Conservation (phyloP, 1,140 invertebrate species). For the Drosophila persimilis region DNA sequence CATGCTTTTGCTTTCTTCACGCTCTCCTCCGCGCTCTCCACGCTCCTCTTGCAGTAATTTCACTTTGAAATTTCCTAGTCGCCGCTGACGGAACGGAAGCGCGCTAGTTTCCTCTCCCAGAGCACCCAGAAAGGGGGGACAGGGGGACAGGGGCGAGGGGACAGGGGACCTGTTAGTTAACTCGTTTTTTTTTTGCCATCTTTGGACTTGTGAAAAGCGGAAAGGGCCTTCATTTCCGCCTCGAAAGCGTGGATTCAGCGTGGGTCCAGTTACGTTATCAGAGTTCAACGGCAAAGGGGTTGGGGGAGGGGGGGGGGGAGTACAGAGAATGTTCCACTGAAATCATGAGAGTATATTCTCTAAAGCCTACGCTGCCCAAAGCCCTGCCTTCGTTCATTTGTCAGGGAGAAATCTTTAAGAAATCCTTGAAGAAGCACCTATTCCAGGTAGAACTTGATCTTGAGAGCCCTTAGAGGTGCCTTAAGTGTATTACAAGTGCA, state of each 20-base stretch:
- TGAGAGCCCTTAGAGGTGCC: too few species aligned
- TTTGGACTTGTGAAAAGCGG: conserved; percentile 68
- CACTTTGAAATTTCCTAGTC: conserved; percentile 75
- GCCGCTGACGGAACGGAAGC: conserved; percentile 56
- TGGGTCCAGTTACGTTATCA: conserved; percentile 4
- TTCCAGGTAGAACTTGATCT: too few species aligned
- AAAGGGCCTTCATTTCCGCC: conserved; percentile 76
- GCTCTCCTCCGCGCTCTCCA: conserved; percentile 13
- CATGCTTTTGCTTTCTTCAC: conserved; percentile 71
- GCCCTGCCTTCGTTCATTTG: too few species aligned
- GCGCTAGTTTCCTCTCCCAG: conserved; percentile 52
- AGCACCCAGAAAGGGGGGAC: too few species aligned
- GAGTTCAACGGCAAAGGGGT: background rate
- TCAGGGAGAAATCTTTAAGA: too few species aligned
- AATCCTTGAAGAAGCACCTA: too few species aligned
- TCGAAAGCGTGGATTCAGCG: conserved; percentile 43
- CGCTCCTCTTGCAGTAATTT: conserved; percentile 62
- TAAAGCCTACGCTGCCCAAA: too few species aligned
- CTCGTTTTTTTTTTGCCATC: conserved; percentile 48
- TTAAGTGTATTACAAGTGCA: too few species aligned
- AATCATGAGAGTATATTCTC: background rate
- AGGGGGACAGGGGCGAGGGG: background rate
- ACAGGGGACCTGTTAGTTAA: conserved; percentile 33
- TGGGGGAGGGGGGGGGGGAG: background rate
- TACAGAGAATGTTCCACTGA: background rate